Evolutionary conservation across 2,888 invertebrate genomes (phyloP), one percentile per base, ranked within the genome.

Genomic region (Keiferia lycopersicella): DNA sequence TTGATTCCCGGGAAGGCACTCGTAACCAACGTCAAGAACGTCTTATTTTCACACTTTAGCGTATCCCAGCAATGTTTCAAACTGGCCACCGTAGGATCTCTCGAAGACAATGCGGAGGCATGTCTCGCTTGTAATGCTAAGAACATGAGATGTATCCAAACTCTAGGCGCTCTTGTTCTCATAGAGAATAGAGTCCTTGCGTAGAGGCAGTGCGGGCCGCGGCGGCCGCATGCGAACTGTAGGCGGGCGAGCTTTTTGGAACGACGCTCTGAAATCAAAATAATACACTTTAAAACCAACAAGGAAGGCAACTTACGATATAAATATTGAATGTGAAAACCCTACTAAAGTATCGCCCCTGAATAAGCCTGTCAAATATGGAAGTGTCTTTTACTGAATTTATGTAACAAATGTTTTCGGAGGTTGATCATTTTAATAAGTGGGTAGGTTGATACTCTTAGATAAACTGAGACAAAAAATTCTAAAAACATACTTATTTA

Each of bases 141-240:
- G 87, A 98, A 98, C 98, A 98, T 98, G 61, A 98, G 93, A 90
- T 98, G 98, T 70, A 98, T 96, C 98, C 98, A 98, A 53, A 96
- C 95, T 71, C 97, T 93, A 0, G 98, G 96, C 80, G 95, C 94
- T 69, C 96, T 94, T 38, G 96, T 96, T 71, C 95, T 93, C 94
- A 96, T 94, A 12, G 94, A 94, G 87, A 96, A 96, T 73, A 94
- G 94, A 11, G 95, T 94, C 79, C 95, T 94, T 65, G 95, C 94
- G 91, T 97, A 98, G 67, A 98, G 93, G 86, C 98, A 98, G 87
- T 98, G 95, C 75, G 96, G 94, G 72, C 94, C 95, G 79, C 95
- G 93, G 57, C 95, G 95, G 76, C 97, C 97, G 89, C 98, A 98
- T 64, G 96, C 96, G 90, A 98, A 98, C 88, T 97, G 96, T 69